Evolutionary conservation across 2,888 invertebrate species (phyloP).

Genomic region (Loripinus fragilis): DNA sequence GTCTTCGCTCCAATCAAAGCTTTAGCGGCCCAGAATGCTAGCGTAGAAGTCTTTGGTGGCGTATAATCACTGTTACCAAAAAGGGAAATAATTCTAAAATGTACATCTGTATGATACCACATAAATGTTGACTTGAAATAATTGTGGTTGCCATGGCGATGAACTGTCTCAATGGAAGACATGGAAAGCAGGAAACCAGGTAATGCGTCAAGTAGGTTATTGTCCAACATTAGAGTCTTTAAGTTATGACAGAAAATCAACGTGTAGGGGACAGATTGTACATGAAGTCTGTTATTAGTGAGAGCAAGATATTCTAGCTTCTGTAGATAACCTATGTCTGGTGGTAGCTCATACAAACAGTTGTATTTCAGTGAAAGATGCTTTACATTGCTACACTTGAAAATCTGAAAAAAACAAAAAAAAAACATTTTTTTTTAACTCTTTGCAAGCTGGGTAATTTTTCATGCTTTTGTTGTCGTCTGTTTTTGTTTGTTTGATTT

Average conservation of each 20-base stretch:
- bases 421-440: slow-evolving; percentile 10
- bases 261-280: slow-evolving; percentile 84
- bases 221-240: slow-evolving; percentile 83
- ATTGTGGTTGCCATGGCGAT: slow-evolving; percentile 85
- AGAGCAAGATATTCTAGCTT: slow-evolving; percentile 83
- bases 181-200: slow-evolving; percentile 84
- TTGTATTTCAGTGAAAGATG: slow-evolving; percentile 84
- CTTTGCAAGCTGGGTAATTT: too few relatives aligned
- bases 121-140: slow-evolving; percentile 85
- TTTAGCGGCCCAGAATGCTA: slow-evolving; percentile 83
- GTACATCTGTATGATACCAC: slow-evolving; percentile 85
- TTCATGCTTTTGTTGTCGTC: too few relatives aligned
- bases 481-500: too few relatives aligned
- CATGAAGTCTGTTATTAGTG: slow-evolving; percentile 84
- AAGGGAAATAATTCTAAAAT: slow-evolving; percentile 82
- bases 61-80: slow-evolving; percentile 61
- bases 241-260: slow-evolving; percentile 83
- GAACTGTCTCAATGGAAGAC: slow-evolving; percentile 83
- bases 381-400: slow-evolving; percentile 83
- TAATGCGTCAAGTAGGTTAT: slow-evolving; percentile 84
- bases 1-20: slow-evolving; percentile 82
- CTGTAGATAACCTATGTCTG: slow-evolving; percentile 84
- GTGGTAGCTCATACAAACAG: slow-evolving; percentile 83
- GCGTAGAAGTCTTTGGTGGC: slow-evolving; percentile 60
- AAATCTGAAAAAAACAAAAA: slow-evolving; percentile 79